phyloP scores from a whole-genome alignment of 2,797 vertebrate species.

The Simalia tracyae region DNA sequence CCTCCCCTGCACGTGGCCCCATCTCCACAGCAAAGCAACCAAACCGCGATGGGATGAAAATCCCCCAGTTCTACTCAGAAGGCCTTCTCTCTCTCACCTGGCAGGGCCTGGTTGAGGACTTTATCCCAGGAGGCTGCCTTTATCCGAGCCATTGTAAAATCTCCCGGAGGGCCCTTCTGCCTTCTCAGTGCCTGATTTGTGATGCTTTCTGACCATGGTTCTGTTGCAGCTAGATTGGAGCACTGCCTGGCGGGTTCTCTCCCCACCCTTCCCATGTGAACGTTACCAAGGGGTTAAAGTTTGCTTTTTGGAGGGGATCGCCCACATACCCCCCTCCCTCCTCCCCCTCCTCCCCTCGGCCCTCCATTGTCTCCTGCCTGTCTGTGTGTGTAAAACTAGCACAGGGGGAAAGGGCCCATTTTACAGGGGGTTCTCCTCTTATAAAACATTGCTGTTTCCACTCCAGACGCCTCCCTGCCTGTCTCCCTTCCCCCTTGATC shows the following conservation, averaged over 20 bases:
- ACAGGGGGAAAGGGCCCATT: neutral
- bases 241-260: constrained; percentile 4
- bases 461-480: neutral
- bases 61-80: neutral
- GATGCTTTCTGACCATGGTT: constrained; percentile 5
- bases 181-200: neutral
- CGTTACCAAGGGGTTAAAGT: neutral
- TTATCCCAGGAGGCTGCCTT: neutral
- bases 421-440: neutral
- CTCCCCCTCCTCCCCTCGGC: no score
- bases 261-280: neutral
- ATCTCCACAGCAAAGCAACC: neutral
- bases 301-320: neutral
- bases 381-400: neutral
- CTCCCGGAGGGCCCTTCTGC: neutral
- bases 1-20: neutral
- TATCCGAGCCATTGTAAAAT: accelerated
- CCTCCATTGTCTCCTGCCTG: neutral
- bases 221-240: constrained; percentile 57
- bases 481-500: neutral
- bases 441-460: neutral
- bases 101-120: neutral
- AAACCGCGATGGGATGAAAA: neutral
- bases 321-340: neutral
- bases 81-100: neutral